These are phyloP conservation scores for Rhinoderma darwinii DNA, from an alignment of 2,113 vertebrate species.

Conservation along the genomic window DNA sequence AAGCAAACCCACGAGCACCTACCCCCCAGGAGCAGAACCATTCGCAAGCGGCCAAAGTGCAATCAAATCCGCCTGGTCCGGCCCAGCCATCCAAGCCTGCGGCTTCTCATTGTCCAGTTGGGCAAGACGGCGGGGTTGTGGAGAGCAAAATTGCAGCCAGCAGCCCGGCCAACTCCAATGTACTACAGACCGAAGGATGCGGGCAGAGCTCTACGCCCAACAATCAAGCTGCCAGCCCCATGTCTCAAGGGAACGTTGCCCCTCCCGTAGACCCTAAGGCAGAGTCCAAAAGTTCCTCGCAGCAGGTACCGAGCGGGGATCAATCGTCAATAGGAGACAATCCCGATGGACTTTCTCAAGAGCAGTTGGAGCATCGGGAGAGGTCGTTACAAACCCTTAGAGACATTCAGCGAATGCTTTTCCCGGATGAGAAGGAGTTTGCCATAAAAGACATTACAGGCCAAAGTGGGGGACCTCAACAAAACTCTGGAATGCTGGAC, in stretches of 20 bases:
- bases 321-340: slow-evolving; percentile 89
- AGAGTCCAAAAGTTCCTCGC: slow-evolving; percentile 65
- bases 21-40: slow-evolving; percentile 87
- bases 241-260: slow-evolving; percentile 81
- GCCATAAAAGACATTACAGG: slow-evolving; percentile 77
- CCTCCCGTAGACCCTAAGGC: slow-evolving; percentile 78
- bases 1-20: slow-evolving; percentile 77
- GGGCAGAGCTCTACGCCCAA: slow-evolving; percentile 81
- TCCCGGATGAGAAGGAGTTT: slow-evolving; percentile 92
- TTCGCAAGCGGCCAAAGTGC: slow-evolving; percentile 87
- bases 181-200: slow-evolving; percentile 78
- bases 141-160: slow-evolving; percentile 86
- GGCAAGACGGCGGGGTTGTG: slow-evolving; percentile 84
- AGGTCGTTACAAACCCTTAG: slow-evolving; percentile 94
- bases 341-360: slow-evolving; percentile 94
- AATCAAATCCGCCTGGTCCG: slow-evolving; percentile 81
- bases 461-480: slow-evolving; percentile 77
- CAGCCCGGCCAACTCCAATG: slow-evolving; percentile 84
- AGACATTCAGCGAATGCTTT: slow-evolving; percentile 98
- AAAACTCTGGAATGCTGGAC: slow-evolving; percentile 79
- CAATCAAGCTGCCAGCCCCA: slow-evolving; percentile 78
- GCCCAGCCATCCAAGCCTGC: slow-evolving; percentile 76
- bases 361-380: slow-evolving; percentile 95
- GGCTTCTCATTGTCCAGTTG: slow-evolving; percentile 72
- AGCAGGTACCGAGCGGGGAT: slow-evolving; percentile 86